A percentile compares a stretch with the other conserved stretches of the same genome.
Conservation (phyloP, 2,797 vertebrate species). For the Artibeus lituratus region DNA sequence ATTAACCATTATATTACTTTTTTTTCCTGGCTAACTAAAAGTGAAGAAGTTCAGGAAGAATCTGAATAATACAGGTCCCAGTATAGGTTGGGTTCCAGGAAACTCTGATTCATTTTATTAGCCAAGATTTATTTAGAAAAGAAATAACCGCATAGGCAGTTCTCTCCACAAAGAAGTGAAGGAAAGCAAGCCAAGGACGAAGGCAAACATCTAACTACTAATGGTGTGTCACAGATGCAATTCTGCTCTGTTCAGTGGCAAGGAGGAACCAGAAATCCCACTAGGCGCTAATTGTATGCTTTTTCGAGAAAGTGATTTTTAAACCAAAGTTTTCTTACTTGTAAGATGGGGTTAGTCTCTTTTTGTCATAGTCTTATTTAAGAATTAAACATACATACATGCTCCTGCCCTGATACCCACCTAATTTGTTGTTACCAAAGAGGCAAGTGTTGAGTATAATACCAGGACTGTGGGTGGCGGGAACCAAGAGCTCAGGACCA, state of each 20-base stretch:
- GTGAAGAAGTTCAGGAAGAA: slow-evolving; percentile 13
- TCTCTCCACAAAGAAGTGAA: slow-evolving; percentile 3
- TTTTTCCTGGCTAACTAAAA: not conserved
- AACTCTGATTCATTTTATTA: slow-evolving; percentile 42
- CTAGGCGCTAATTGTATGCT: not conserved
- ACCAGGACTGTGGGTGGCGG: not conserved
- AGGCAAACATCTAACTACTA: not conserved
- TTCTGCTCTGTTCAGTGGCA: not conserved
- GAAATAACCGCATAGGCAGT: not conserved
- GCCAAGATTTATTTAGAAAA: slow-evolving; percentile 25
- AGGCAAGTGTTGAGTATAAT: not conserved
- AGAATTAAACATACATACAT: not conserved
- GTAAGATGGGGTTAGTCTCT: not conserved
- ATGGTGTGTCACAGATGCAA: not conserved
- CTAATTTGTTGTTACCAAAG: not conserved
- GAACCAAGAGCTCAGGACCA: not conserved
- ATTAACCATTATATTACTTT: not conserved
- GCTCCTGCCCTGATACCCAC: not conserved
- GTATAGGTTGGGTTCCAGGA: not conserved
- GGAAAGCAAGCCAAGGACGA: not conserved
- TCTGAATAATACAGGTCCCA: not conserved
- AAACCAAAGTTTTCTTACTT: not conserved
- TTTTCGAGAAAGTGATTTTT: not conserved
- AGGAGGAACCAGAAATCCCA: not conserved
- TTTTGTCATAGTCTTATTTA: not conserved